Percentiles rank a stretch among this genome's conserved stretches.
Conservation (phyloP, 2,797 vertebrate genomes). For the Pygocentrus nattereri region DNA sequence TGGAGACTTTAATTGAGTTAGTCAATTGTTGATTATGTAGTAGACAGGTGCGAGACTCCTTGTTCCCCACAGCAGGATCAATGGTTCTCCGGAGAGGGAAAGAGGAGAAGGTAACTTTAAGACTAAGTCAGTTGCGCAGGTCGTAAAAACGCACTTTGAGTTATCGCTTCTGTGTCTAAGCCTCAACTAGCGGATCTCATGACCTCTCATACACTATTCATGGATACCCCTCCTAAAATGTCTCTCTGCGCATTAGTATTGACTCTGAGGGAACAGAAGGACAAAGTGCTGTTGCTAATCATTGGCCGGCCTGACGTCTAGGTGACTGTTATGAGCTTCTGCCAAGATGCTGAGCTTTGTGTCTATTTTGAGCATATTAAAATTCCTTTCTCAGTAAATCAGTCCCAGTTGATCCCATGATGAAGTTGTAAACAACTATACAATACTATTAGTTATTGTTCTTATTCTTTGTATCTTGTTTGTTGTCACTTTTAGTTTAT, state of each 20-base stretch:
- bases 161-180: constrained; percentile 18
- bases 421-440: too few relatives aligned
- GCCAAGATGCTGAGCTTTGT: not conserved
- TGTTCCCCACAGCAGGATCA: not conserved
- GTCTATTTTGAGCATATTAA: not conserved
- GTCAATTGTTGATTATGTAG: constrained; percentile 26
- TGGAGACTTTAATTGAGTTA: constrained; percentile 49
- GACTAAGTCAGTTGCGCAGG: constrained; percentile 34
- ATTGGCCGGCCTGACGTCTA: not conserved
- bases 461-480: too few relatives aligned
- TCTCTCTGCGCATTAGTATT: constrained; percentile 1
- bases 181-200: constrained; percentile 11
- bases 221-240: not conserved
- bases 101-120: constrained; percentile 7
- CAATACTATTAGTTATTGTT: too few relatives aligned
- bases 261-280: not conserved
- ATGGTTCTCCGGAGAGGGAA: not conserved
- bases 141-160: constrained; percentile 27
- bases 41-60: constrained; percentile 30
- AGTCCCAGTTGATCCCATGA: too few relatives aligned
- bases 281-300: not conserved
- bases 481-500: too few relatives aligned
- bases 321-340: not conserved
- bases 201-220: constrained; percentile 31
- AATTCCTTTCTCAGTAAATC: not conserved